phyloP scores from a whole-genome alignment of 2,113 vertebrate genomes.

The Nipponia nippon region DNA sequence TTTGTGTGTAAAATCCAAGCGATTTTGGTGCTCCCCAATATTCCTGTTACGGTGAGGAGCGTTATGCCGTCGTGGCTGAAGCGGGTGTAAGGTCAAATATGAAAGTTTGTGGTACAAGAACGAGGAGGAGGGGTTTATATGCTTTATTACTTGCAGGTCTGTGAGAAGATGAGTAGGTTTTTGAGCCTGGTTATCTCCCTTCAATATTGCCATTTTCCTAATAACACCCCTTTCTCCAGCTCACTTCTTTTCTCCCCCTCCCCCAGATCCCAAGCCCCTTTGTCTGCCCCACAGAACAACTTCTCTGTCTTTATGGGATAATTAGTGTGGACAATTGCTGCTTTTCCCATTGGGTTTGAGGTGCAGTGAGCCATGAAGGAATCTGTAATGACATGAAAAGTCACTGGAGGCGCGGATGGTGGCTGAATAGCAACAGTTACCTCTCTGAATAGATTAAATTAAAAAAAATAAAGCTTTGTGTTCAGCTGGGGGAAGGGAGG shows the following conservation, averaged over 20 bases:
- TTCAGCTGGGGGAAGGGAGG: conserved; percentile 16
- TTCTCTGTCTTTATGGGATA: conserved; percentile 61
- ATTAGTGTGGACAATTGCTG: conserved; percentile 67
- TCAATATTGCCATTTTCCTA: neutral
- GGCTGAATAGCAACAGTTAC: conserved; percentile 71
- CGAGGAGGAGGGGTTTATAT: neutral
- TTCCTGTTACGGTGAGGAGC: fast-evolving
- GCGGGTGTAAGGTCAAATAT: neutral
- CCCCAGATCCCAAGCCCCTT: conserved; percentile 38
- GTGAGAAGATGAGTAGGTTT: neutral
- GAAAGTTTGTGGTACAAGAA: neutral
- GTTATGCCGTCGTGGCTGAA: neutral
- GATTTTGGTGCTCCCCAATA: neutral
- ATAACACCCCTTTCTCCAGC: neutral
- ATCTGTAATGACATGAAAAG: conserved; percentile 64
- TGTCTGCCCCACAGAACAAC: conserved; percentile 53
- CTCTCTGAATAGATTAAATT: conserved; percentile 68
- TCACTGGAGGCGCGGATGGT: conserved; percentile 52
- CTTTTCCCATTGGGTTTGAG: conserved; percentile 55
- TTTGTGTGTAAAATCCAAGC: neutral
- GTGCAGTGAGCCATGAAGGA: conserved; percentile 63
- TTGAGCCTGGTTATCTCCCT: neutral
- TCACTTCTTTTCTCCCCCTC: conserved; percentile 15
- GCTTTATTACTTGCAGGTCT: neutral
- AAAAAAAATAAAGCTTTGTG: conserved; percentile 43